Percentiles rank a stretch among this genome's conserved stretches.
These are phyloP conservation scores for Drosophila lacertosa DNA, from an alignment of 1,140 invertebrate genomes.

Conservation along the genomic window DNA sequence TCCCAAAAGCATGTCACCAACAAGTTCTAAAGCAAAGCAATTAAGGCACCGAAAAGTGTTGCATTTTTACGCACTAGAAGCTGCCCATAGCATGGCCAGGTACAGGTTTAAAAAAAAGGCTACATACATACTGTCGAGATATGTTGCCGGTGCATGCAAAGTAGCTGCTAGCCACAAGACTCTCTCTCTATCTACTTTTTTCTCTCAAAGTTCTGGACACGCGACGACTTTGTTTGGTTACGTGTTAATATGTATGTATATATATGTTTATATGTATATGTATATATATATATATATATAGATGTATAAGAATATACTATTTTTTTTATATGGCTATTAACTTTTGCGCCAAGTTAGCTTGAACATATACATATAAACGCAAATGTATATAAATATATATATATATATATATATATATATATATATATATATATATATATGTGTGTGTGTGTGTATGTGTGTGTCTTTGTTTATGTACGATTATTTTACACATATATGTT, in stretches of 20 bases:
- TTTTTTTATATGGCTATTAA: conserved; percentile 25
- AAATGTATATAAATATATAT: conserved; percentile 15
- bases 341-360: conserved; percentile 27
- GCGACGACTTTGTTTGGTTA: conserved; percentile 29
- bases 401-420: conserved; percentile 19
- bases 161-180: conserved; percentile 5
- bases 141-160: background rate
- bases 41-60: conserved; percentile 74
- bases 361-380: background rate
- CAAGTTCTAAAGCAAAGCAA: conserved; percentile 51
- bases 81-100: conserved; percentile 35
- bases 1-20: conserved; percentile 6
- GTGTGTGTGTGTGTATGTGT: conserved; percentile 9
- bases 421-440: conserved; percentile 5
- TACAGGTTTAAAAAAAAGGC: conserved; percentile 6
- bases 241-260: conserved; percentile 11
- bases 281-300: conserved; percentile 15
- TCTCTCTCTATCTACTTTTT: background rate
- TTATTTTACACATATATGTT: conserved; percentile 58
- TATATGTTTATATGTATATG: conserved; percentile 5
- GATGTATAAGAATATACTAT: conserved; percentile 9
- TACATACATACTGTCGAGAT: conserved; percentile 22
- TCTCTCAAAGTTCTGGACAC: background rate
- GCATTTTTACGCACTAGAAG: conserved; percentile 17
- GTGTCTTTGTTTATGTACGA: conserved; percentile 19